Percentiles rank a stretch among this genome's conserved stretches.
Conservation (phyloP, 2,888 invertebrate species). For the Drosophila helvetica region DNA sequence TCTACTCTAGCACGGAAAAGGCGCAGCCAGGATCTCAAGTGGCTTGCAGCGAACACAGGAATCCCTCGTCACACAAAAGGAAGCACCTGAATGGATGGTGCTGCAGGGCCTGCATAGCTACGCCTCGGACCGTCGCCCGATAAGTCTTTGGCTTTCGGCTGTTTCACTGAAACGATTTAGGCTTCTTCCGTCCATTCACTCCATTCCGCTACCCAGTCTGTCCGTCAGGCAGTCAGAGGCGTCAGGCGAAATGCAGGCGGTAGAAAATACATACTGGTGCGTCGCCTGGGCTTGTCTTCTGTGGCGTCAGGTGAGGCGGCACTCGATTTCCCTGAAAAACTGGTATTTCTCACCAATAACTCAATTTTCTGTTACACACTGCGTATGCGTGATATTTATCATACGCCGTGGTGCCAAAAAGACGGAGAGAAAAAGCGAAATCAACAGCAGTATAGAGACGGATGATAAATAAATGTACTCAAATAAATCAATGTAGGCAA, state of each 20-base stretch:
- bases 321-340: background rate
- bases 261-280: too few relatives aligned
- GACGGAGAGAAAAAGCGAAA: background rate
- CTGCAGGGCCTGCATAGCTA: too few relatives aligned
- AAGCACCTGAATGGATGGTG: constrained; percentile 13
- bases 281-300: too few relatives aligned
- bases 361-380: constrained; percentile 1
- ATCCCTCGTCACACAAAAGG: constrained; percentile 3
- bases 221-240: too few relatives aligned
- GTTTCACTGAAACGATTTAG: too few relatives aligned
- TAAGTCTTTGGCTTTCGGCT: background rate
- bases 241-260: background rate
- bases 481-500: constrained; percentile 47
- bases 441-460: background rate
- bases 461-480: constrained; percentile 24
- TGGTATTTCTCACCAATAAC: background rate
- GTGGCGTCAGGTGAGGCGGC: background rate
- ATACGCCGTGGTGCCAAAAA: constrained; percentile 26
- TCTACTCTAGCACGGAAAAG: too few relatives aligned
- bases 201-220: too few relatives aligned
- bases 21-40: too few relatives aligned
- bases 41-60: background rate
- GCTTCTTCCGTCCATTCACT: too few relatives aligned
- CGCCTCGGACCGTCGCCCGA: too few relatives aligned
- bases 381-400: constrained; percentile 26